Base-by-base conservation (phyloP, 2,888 invertebrate genomes). In the Rutpela maculata region DNA sequence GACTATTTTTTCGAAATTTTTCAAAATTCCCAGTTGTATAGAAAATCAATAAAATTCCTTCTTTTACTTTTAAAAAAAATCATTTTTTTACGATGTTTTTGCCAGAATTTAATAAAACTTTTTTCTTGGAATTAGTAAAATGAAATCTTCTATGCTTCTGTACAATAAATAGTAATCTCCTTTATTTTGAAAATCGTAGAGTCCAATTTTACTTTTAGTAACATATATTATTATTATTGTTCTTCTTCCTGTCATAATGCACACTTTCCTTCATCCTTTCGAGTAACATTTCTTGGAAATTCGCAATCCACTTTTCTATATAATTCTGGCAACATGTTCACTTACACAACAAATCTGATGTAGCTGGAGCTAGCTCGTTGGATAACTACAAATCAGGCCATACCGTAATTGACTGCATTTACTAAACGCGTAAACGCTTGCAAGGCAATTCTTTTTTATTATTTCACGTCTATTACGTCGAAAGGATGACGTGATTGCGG, bases 241-340 rank as follows among this genome's bases (percentile, higher is more conserved):
- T 63, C 63, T 63, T 35, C 4, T 63, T 35, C 35, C 63, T 31
- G 35, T 35, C 35, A 63, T 35, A 63, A 35, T 15, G 63, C 9
- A 63, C 17, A 31, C 17, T 63, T 63, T 22, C 4, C 26, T 62
- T 15, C 62, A 62, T 63, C n/a, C 63, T 17, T 31, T 31, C n/a
- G 50, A n/a, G n/a, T 50, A n/a, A 50, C 15, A 50, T 50, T n/a
- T 50, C 50, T n/a, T 50, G n/a, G 50, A 43, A 43, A 50, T 5
- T 50, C 50, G 15, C 50, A n/a, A n/a, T 50, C n/a, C n/a, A n/a
- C 15, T 50, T 50, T n/a, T 35, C 31, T 35, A 35, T 35, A 35
- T 35, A 35, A 35, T 35, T 35, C 31, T 35, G 31, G 31, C 31
- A 43, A 43, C 43, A 43, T 43, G 43, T 43, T 15, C 43, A 43